Evolutionary conservation across 2,888 invertebrate genomes (phyloP), one percentile per base, ranked within the genome.

Genomic region (Pristionchus entomophagus): DNA sequence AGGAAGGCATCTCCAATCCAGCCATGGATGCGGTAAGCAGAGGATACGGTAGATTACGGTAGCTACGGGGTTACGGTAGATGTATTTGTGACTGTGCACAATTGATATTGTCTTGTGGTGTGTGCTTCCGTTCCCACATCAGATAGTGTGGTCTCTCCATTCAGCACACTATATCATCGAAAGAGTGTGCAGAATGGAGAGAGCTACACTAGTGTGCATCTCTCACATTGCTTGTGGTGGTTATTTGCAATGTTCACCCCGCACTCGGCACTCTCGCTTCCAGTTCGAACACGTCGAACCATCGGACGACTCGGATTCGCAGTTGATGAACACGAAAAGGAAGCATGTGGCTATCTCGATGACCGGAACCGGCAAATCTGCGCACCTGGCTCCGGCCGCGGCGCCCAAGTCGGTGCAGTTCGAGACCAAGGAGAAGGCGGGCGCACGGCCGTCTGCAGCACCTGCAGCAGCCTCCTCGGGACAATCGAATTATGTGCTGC

Each of bases 211-310:
- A n/a, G n/a, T n/a, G n/a, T 59, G 26, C 38, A 2, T 65, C 35
- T 84, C n/a, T 38, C 56, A 49, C 26, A 35, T 65, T 69, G 53
- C 45, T n/a, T n/a, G 49, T 17, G 26, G 0, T 53, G 32, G 22
- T 78, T 32, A 56, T 85, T 56, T 49, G 49, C n/a, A 69, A 45
- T 86, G 86, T 73, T 86, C 65, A 86, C 73, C 51, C 32, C 41
- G 38, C 73, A 73, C 73, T 19, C 73, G 19, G 26, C 17, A 8
- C 35, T 17, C 32, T 1, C 19, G 29, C 4, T 65, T 65, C 65
- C 65, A 65, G 65, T 35, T 35, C 19, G 65, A 65, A 29, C 65
- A 65, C 65, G 35, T 65, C 38, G 65, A 65, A 19, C 65, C 65
- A 19, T 35, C 65, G 65, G 65, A 65, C 35, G 65, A 65, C 19